phyloP scores from a whole-genome alignment of 2,888 invertebrate species.

The Pandemis corylana region DNA sequence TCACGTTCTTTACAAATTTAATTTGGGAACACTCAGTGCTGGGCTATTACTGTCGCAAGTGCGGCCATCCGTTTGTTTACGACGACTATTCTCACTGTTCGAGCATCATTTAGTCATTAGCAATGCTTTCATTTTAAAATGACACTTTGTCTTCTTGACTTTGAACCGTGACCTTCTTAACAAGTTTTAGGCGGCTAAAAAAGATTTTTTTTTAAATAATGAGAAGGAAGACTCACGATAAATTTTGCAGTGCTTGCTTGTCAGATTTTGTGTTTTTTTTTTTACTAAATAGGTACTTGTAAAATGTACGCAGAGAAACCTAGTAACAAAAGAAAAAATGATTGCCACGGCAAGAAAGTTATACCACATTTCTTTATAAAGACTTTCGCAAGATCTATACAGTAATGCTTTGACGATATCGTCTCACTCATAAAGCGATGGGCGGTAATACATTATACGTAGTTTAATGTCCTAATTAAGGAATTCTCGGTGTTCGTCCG shows the following conservation, averaged over 20 bases:
- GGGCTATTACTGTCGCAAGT: slow-evolving; percentile 63
- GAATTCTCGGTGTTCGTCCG: slow-evolving; percentile 59
- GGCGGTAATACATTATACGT: slow-evolving; percentile 37
- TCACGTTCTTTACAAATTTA: slow-evolving; percentile 51
- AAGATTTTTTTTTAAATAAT: too few species aligned
- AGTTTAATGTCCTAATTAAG: slow-evolving; percentile 61
- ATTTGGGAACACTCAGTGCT: slow-evolving; percentile 63
- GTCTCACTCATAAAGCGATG: slow-evolving; percentile 32
- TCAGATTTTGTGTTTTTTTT: too few species aligned
- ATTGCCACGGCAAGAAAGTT: not conserved
- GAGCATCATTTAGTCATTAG: slow-evolving; percentile 36
- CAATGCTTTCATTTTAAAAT: slow-evolving; percentile 17
- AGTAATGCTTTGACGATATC: slow-evolving; percentile 17
- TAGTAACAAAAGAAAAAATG: too few species aligned
- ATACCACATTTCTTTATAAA: not conserved
- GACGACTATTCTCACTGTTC: slow-evolving; percentile 33
- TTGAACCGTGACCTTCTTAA: slow-evolving; percentile 20
- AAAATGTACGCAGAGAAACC: too few species aligned
- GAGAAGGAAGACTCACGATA: not conserved
- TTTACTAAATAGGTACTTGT: too few species aligned
- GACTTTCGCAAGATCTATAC: not conserved
- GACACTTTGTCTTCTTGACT: slow-evolving; percentile 16
- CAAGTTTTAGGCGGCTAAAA: not conserved
- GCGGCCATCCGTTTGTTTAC: slow-evolving; percentile 43
- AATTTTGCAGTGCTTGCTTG: not conserved